A percentile compares a stretch with the other conserved stretches of the same genome.
phyloP scores from a whole-genome alignment of 2,888 invertebrate genomes.

The Dioctria rufipes region DNA sequence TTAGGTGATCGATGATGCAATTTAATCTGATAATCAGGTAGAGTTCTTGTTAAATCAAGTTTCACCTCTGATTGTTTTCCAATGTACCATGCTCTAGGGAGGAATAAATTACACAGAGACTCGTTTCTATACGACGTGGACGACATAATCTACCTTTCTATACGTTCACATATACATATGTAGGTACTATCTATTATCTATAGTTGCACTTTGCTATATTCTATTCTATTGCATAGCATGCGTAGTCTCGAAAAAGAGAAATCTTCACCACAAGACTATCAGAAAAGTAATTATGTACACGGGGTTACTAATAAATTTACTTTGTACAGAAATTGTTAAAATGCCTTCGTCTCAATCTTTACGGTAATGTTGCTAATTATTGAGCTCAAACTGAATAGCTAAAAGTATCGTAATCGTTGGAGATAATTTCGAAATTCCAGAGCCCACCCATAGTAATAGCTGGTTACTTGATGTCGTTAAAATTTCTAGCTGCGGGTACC shows the following conservation, averaged over 20 bases:
- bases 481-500: slow-evolving; percentile 1
- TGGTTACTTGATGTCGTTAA: slow-evolving; percentile 27
- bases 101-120: slow-evolving; percentile 32
- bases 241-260: background rate
- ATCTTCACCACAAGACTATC: background rate
- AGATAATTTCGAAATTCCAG: slow-evolving; percentile 40
- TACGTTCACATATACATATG: too few relatives aligned
- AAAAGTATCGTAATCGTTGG: slow-evolving; percentile 34
- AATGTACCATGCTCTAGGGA: slow-evolving; percentile 18
- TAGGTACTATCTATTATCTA: background rate
- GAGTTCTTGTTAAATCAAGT: slow-evolving; percentile 20
- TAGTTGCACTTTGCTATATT: background rate
- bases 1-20: slow-evolving; percentile 28
- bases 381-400: background rate
- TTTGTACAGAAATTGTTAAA: slow-evolving; percentile 14
- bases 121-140: slow-evolving; percentile 9
- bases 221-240: background rate
- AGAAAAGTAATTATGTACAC: slow-evolving; percentile 1
- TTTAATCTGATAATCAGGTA: slow-evolving; percentile 27
- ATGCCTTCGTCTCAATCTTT: background rate
- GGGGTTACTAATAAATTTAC: slow-evolving; percentile 25
- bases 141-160: too few relatives aligned
- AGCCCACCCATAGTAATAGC: slow-evolving; percentile 39
- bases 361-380: slow-evolving; percentile 30
- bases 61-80: slow-evolving; percentile 19